Evolutionary conservation across 2,888 invertebrate species (phyloP).

Genomic region (Stenodera caucasica): DNA sequence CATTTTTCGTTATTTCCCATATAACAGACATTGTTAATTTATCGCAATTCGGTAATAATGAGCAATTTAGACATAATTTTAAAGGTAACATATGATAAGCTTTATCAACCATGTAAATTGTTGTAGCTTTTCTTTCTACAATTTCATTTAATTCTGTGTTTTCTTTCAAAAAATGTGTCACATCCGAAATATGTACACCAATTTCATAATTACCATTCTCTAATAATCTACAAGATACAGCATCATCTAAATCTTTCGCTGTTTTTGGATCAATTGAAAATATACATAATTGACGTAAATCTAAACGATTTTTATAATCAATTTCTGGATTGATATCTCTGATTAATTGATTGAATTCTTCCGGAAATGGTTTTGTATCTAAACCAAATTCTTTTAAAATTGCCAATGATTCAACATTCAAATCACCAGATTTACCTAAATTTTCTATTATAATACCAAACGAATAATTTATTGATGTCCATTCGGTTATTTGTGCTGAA

Average conservation of each 20-base stretch:
- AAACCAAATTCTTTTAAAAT: conserved; percentile 79
- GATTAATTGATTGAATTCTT: conserved; percentile 59
- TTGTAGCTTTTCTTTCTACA: conserved; percentile 91
- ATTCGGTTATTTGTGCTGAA: conserved; percentile 70
- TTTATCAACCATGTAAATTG: conserved; percentile 92
- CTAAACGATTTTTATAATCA: conserved; percentile 61
- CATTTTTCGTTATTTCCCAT: conserved; percentile 87
- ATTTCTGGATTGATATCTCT: conserved; percentile 54
- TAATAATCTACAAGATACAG: conserved; percentile 83
- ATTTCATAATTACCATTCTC: conserved; percentile 77
- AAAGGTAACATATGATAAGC: conserved; percentile 94
- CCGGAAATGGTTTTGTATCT: conserved; percentile 66
- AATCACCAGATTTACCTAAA: conserved; percentile 75
- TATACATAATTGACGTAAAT: conserved; percentile 81
- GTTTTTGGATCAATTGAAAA: conserved; percentile 98
- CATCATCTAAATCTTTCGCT: conserved; percentile 99
- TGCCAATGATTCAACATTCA: conserved; percentile 77
- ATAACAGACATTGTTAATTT: conserved; percentile 94
- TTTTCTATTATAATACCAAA: conserved; percentile 67
- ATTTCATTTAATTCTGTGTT: conserved; percentile 90
- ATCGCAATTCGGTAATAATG: conserved; percentile 77
- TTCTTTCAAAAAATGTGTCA: conserved; percentile 94
- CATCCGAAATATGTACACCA: conserved; percentile 99
- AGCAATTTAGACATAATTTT: conserved; percentile 84
- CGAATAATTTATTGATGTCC: conserved; percentile 68